Evolutionary conservation across 2,113 vertebrate species (phyloP).

Genomic region (Xenopus tropicalis): UCB_Xtro_10.0 CM004450.2:101151001-101151500

Average conservation of each 20-base stretch:
- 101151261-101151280: constrained; percentile 20
- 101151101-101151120: background rate
- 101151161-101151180: background rate
- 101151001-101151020: too few species aligned
- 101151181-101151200: constrained; percentile 16
- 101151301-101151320: constrained; percentile 34
- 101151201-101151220: constrained; percentile 1
- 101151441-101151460: constrained; percentile 2
- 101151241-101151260: constrained; percentile 25
- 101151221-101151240: constrained; percentile 6
- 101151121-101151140: background rate
- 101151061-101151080: too few species aligned
- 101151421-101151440: background rate
- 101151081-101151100: too few species aligned
- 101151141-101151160: background rate
- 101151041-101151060: too few species aligned
- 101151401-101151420: background rate
- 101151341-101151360: background rate
- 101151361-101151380: background rate
- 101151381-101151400: constrained; percentile 23
- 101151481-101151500: constrained; percentile 14
- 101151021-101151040: too few species aligned
- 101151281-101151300: constrained; percentile 36
- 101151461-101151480: constrained; percentile 6
- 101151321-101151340: background rate